These are phyloP conservation scores for Prionace glauca DNA, from an alignment of 2,797 vertebrate species.

Conservation along the genomic window DNA sequence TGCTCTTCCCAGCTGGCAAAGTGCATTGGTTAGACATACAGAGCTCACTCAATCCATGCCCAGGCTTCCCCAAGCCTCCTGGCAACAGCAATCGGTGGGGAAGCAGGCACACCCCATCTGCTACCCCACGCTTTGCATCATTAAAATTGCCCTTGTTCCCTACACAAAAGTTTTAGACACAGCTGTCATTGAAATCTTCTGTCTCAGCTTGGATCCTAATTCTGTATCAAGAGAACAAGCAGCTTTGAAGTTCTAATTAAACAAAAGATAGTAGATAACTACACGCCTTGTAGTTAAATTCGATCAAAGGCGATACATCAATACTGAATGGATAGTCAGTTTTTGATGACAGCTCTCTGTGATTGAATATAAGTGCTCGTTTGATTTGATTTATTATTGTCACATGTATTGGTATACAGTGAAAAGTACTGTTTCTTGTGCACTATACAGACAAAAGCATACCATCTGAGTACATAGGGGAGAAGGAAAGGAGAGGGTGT, in stretches of 20 bases:
- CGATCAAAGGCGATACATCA: not conserved
- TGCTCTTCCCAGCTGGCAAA: not conserved
- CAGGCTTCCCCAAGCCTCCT: not conserved
- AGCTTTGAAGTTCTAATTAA: not conserved
- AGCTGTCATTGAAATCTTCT: not conserved
- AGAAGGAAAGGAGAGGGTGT: no score
- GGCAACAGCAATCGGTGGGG: not conserved
- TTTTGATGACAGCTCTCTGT: not conserved
- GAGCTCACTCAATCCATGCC: not conserved
- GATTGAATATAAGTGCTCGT: not conserved
- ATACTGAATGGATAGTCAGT: not conserved
- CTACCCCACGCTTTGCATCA: not conserved
- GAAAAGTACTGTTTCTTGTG: no score
- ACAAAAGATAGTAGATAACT: not conserved
- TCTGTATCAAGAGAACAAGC: not conserved
- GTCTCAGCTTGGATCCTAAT: not conserved
- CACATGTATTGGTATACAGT: no score
- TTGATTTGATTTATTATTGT: no score
- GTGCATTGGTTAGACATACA: not conserved
- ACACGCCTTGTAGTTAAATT: not conserved
- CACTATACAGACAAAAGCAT: no score
- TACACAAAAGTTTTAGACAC: no score
- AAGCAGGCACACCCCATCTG: not conserved
- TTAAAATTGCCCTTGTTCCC: no score
- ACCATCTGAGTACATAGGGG: no score